Evolutionary conservation across 2,888 invertebrate genomes (phyloP).

Genomic region (Eristalis pertinax): DNA sequence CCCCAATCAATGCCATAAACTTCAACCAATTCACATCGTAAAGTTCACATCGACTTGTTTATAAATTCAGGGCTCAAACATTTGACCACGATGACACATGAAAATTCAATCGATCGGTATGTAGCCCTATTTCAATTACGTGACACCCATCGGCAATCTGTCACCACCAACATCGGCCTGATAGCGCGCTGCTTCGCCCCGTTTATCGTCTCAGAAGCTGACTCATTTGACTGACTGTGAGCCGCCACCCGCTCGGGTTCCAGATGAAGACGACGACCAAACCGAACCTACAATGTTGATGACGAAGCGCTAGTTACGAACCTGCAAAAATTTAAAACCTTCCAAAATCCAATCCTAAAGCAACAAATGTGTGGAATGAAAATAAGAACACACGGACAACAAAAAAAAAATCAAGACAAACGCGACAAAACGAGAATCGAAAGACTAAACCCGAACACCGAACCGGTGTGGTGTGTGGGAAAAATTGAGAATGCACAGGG

Average conservation of each 20-base stretch:
- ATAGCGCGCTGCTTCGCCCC: background rate
- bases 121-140: slow-evolving; percentile 19
- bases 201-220: slow-evolving; percentile 20
- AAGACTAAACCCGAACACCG: slow-evolving; percentile 64
- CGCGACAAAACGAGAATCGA: slow-evolving; percentile 57
- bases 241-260: slow-evolving; percentile 32
- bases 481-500: slow-evolving; percentile 70
- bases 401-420: slow-evolving; percentile 15
- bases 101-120: background rate
- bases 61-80: background rate
- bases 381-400: background rate
- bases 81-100: background rate
- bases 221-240: slow-evolving; percentile 47
- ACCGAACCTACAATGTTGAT: slow-evolving; percentile 39
- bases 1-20: background rate
- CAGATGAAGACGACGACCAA: slow-evolving; percentile 12
- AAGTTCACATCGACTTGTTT: background rate
- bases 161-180: background rate
- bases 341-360: slow-evolving; percentile 44
- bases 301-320: slow-evolving; percentile 63
- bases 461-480: slow-evolving; percentile 67
- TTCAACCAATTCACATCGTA: too few species aligned
- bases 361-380: slow-evolving; percentile 10
- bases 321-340: slow-evolving; percentile 71
- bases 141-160: slow-evolving; percentile 24